Base-by-base conservation (phyloP, 2,888 invertebrate species). In the Lepeophtheirus nordmannii region DNA sequence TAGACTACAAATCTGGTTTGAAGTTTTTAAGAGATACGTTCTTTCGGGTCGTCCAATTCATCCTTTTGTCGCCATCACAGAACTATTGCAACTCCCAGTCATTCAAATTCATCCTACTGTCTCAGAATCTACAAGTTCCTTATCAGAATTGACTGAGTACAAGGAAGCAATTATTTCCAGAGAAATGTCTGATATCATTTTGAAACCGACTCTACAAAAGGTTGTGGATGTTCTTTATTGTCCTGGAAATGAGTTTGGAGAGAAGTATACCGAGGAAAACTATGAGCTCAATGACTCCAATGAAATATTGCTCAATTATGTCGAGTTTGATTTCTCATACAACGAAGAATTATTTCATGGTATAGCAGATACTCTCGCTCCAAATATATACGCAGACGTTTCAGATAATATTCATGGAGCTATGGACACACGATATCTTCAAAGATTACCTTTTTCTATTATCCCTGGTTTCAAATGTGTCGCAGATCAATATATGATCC, bases 1-100 rank as follows among this genome's bases (percentile, higher is more conserved):
- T 22, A 46, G 53, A 20, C 20, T 63, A 22, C 20, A 20, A n/a
- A 63, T 63, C 30, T 63, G 63, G 63, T 30, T 63, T 30, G 63
- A 63, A 23, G 63, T 63, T 17, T 63, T 63, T 56, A 56, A 63
- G 23, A 14, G 63, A 1, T 53, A n/a, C 10, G 53, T 63, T 9
- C 41, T 63, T 3, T 30, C n/a, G 9, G 53, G 46, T 11, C 41
- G 63, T 30, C 63, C 63, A 10, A 46, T 63, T 10, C 30, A 53
- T 22, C 63, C 63, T 1, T 63, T 63, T 23, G 56, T 53, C 9
- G 14, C 10, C 8, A 38, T 39, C 39, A 40, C 40, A 9, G 62
- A 40, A 17, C n/a, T 40, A 30, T 38, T 62, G 10, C 62, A 20
- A n/a, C n/a, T 62, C 9, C 40, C 62, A 38, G 10, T 20, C 39